Percentiles rank a stretch among this genome's conserved stretches.
phyloP scores from a whole-genome alignment of 1,140 invertebrate species.

The Eriocheir sinensis region DNA sequence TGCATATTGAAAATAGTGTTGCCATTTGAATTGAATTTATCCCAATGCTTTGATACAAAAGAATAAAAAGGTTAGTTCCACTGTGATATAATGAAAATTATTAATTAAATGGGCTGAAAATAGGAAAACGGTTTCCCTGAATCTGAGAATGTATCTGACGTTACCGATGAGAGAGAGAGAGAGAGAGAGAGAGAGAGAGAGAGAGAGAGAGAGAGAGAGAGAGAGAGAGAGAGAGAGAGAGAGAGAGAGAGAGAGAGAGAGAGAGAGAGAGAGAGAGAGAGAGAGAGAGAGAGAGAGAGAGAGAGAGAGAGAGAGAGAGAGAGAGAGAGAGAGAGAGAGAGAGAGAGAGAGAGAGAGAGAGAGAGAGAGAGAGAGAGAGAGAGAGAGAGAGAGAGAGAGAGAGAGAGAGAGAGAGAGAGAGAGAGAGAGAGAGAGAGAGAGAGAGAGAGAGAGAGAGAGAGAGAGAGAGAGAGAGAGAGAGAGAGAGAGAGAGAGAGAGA shows the following conservation, averaged over 20 bases:
- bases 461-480: background rate
- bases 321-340: background rate
- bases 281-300: background rate
- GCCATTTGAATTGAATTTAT: background rate
- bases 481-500: too few relatives aligned
- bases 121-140: too few relatives aligned
- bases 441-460: background rate
- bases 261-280: background rate
- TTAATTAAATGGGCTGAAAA: background rate
- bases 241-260: background rate
- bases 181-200: conserved; percentile 22
- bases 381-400: background rate
- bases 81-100: background rate
- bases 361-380: too few relatives aligned
- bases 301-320: background rate
- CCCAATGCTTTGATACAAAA: too few relatives aligned
- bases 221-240: background rate
- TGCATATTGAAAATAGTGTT: too few relatives aligned
- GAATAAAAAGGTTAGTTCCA: background rate
- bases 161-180: background rate
- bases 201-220: background rate
- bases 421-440: too few relatives aligned
- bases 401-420: background rate
- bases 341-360: background rate
- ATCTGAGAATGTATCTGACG: background rate